Evolutionary conservation across 92 coral and sea anemone species (phyloP), one percentile per base, ranked within the genome.

Genomic region (Plumapathes pennacea): DNA sequence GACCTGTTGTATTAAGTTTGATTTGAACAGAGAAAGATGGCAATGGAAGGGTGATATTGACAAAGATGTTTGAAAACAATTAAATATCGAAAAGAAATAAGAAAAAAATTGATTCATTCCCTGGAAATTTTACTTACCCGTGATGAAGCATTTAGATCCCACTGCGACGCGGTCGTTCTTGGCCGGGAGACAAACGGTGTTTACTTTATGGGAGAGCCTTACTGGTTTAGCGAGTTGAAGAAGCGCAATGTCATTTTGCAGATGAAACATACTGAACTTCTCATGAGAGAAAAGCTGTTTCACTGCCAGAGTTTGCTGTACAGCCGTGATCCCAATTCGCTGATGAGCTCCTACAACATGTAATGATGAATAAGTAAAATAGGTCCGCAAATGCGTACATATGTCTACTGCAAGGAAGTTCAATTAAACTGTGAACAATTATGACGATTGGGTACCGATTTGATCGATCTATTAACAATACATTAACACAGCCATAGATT

Each of bases 161-260:
- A 46, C 10, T 9, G 20, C 40, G 10, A 61, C 86, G n/a, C 51
- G 53, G 14, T 57, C 39, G 19, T 80, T 80, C 5, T 76, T 36
- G 4, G 69, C 1, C 1, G 80, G 86, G 0, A 80, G 67, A 53
- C 76, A 72, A 14, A 80, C 68, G 0, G 71, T 65, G 59, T 53
- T 80, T 28, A 80, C 71, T 39, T 64, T 49, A 7, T 37, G 4
- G 52, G 76, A 50, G 15, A 44, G 12, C 11, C 11, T 46, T 1
- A 46, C 52, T 10, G 86, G 49, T 8, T 71, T 27, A 37, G 49
- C 59, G 21, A 80, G 70, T 12, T 67, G 66, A 11, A 81, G 28
- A 13, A 81, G 63, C 4, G 87, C 77, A 2, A 81, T 72, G 54
- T 81, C 87, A 51, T 79, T 79, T 26, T 31, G 56, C 15, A 79